Evolutionary conservation across 2,888 invertebrate species (phyloP), one percentile per base, ranked within the genome.

Genomic region (Graphium colonna): DNA sequence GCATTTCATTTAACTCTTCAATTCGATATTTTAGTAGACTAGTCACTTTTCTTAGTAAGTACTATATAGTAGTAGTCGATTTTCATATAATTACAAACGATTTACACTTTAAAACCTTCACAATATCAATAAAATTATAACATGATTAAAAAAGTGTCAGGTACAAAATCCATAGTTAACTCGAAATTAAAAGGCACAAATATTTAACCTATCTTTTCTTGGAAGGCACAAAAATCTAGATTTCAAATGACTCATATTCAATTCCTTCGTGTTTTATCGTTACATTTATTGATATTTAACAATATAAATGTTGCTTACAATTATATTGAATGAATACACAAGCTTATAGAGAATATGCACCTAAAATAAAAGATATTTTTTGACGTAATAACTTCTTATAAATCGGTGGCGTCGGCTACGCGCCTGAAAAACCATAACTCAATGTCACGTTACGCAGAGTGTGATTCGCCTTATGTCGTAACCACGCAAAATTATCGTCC

Each of bases 181-280:
- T 61, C 73, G 73, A 80, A 84, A 84, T 73, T 69, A 82, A 87
- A 87, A 87, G 86, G 87, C 86, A 88, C 86, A 74, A 67, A 84
- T 74, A 79, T 79, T 83, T 75, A 81, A 81, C 72, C 77, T 83
- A 83, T 74, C n/a, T n/a, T 64, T 51, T 77, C 78, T 78, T 73
- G 61, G 79, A 87, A 87, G 87, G 87, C 87, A 88, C 87, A 77
- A 74, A 82, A 76, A 76, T 75, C 66, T 64, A 70, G 70, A 69
- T 68, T 62, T 45, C 8, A 49, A 48, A 40, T 49, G 44, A 54
- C 41, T 10, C 26, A 13, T 47, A 33, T 48, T 49, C 40, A 54
- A 50, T 41, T 50, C 53, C 49, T 31, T 54, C 13, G 13, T 36
- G 12, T 31, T 9, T 9, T 31, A 31, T 7, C 8, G 31, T 36